Conservation (phyloP, 2,888 invertebrate species). For the Rugalucina vietnamica region DNA sequence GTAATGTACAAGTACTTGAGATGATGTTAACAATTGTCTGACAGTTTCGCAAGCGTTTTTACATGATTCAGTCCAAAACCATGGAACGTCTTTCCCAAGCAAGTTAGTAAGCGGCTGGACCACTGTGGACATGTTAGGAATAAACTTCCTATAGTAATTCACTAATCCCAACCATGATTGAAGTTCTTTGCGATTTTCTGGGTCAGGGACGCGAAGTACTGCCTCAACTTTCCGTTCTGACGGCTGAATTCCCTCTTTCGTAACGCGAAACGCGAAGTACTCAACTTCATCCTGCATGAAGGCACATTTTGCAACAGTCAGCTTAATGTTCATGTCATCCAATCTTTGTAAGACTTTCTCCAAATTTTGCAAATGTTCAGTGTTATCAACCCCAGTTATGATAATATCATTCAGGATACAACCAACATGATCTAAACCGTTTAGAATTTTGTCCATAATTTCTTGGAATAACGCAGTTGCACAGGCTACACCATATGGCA, state of each 20-base stretch:
- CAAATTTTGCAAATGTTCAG: conserved; percentile 22
- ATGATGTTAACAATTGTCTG: conserved; percentile 16
- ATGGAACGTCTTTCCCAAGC: conserved; percentile 16
- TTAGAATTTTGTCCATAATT: conserved; percentile 30
- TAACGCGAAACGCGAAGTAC: conserved; percentile 28
- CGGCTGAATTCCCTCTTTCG: conserved; percentile 23
- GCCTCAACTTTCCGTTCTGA: conserved; percentile 23
- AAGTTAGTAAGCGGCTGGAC: conserved; percentile 11
- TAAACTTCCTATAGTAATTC: conserved; percentile 35
- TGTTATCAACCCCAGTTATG: conserved; percentile 20
- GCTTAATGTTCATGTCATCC: conserved; percentile 20
- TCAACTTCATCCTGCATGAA: conserved; percentile 20
- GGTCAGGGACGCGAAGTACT: conserved; percentile 14
- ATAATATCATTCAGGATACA: conserved; percentile 38
- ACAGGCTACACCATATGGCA: conserved; percentile 29
- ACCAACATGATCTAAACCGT: conserved; percentile 19
- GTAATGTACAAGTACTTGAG: conserved; percentile 50
- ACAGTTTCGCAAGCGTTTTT: conserved; percentile 20
- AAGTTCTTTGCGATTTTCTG: conserved; percentile 19
- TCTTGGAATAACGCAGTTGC: conserved; percentile 23
- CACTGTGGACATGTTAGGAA: conserved; percentile 31
- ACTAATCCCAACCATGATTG: conserved; percentile 26
- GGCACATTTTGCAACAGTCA: conserved; percentile 24
- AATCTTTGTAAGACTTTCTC: conserved; percentile 16
- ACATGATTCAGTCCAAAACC: conserved; percentile 26